Conservation (phyloP, 2,797 vertebrate genomes). For the Hapalemur alaotrensis region DNA sequence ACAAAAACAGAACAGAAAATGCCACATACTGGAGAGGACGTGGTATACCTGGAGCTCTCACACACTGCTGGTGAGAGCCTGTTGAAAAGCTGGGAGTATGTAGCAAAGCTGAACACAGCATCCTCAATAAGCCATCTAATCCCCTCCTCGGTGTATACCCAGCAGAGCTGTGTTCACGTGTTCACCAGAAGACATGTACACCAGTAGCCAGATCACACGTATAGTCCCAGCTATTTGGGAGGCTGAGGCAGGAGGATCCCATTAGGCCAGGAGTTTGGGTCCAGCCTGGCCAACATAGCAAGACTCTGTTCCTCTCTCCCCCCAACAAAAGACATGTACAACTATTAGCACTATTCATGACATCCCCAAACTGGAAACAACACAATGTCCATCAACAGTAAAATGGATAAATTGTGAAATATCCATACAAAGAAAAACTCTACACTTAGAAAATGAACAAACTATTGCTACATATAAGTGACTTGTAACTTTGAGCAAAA, state of each 20-base stretch:
- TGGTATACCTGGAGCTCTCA: too few species aligned
- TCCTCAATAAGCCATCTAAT: neutral
- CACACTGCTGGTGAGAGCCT: neutral
- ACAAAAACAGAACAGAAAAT: neutral
- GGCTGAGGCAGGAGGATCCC: neutral
- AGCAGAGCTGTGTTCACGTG: neutral
- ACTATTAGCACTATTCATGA: neutral
- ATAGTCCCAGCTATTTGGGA: neutral
- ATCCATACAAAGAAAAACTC: neutral
- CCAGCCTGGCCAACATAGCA: neutral
- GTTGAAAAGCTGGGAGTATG: accelerated
- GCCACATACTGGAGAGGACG: neutral
- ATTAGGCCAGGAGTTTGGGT: neutral
- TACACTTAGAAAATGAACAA: neutral
- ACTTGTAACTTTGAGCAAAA: neutral
- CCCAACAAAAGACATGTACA: neutral
- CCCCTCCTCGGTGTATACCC: neutral
- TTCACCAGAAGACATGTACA: neutral
- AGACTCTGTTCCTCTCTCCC: neutral
- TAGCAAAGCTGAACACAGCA: neutral
- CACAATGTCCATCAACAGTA: neutral
- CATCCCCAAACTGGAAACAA: neutral
- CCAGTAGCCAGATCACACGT: neutral
- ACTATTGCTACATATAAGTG: neutral
- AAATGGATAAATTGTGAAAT: neutral